Evolutionary conservation across 2,113 vertebrate genomes (phyloP).

Genomic region (Setophaga petechia): DNA sequence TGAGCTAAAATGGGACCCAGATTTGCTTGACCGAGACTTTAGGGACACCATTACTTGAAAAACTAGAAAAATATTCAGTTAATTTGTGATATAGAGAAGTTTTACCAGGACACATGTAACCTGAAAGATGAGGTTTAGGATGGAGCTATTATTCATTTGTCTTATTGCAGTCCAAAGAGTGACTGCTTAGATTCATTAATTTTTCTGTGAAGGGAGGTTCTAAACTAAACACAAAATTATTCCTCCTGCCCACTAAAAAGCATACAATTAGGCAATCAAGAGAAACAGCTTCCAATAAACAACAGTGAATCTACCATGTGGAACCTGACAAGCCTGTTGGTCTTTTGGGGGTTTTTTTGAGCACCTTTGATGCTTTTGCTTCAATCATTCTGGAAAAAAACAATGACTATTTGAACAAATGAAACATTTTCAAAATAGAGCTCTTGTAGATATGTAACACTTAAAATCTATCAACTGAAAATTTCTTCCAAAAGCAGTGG

Average conservation of each 20-base stretch:
- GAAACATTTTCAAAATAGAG: not conserved
- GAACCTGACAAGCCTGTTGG: not conserved
- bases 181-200: not conserved
- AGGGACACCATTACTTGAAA: not conserved
- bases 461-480: not conserved
- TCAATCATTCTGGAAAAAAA: not conserved
- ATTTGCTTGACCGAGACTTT: not conserved
- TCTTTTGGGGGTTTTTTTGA: not conserved
- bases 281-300: not conserved
- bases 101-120: not conserved
- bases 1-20: not conserved
- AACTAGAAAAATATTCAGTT: conserved; percentile 1
- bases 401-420: not conserved
- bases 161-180: not conserved
- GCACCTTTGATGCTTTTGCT: not conserved
- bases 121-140: not conserved
- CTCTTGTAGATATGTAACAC: not conserved
- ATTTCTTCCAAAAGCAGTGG: not conserved
- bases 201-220: not conserved
- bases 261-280: not conserved
- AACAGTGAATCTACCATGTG: not conserved
- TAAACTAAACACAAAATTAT: not conserved
- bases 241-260: not conserved
- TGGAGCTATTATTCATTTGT: not conserved
- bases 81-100: not conserved